phyloP scores from a whole-genome alignment of 2,888 invertebrate genomes.

The Conomelus anceps region DNA sequence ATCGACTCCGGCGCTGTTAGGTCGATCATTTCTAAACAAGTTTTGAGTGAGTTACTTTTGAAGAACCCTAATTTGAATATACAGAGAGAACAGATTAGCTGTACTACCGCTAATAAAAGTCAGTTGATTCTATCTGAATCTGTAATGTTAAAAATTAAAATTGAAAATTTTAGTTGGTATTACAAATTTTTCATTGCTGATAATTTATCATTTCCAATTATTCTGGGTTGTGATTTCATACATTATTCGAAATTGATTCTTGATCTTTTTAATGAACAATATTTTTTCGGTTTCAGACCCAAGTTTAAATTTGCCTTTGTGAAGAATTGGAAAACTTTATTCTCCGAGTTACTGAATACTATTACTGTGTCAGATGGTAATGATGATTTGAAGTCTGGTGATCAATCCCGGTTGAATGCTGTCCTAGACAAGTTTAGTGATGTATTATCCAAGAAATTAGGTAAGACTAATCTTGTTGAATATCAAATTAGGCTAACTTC shows the following conservation, averaged over 20 bases:
- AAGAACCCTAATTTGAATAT: background rate
- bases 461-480: background rate
- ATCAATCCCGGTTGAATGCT: background rate
- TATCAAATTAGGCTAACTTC: background rate
- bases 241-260: background rate
- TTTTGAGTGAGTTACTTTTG: background rate
- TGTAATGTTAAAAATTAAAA: background rate
- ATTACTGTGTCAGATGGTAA: background rate
- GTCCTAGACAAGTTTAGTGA: background rate
- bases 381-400: background rate
- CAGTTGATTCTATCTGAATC: background rate
- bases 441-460: background rate
- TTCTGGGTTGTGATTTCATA: constrained; percentile 6
- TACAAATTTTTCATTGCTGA: background rate
- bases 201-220: background rate
- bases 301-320: background rate
- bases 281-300: background rate
- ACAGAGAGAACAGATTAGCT: background rate
- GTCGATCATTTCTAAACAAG: background rate
- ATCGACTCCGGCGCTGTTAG: background rate
- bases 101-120: background rate
- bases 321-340: background rate
- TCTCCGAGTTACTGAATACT: background rate
- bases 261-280: background rate
- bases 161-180: background rate